These are phyloP conservation scores for Etheostoma nigrum DNA, from an alignment of 2,797 vertebrate species.

Conservation along the genomic window DNA sequence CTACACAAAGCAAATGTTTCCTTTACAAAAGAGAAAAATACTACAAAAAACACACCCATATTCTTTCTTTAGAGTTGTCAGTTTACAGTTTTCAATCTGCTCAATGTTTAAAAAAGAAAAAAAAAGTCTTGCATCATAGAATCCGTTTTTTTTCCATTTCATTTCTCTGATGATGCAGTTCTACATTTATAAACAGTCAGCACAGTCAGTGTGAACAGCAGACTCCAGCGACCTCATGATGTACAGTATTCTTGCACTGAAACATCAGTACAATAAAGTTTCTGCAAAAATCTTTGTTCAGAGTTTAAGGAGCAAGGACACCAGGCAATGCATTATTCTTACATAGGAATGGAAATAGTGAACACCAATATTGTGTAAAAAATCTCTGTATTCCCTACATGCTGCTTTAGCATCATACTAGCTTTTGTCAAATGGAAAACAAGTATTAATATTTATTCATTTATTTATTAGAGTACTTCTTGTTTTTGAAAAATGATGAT, in stretches of 20 bases:
- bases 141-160: background rate
- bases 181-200: conserved; percentile 8
- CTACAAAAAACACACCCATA: background rate
- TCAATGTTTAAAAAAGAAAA: background rate
- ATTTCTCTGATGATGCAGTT: conserved; percentile 8
- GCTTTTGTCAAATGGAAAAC: too few species aligned
- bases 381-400: background rate
- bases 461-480: background rate
- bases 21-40: background rate
- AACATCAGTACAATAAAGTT: background rate
- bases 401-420: too few species aligned
- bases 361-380: background rate
- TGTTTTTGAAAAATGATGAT: background rate
- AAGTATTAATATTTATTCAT: too few species aligned
- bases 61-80: background rate
- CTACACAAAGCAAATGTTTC: background rate
- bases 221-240: background rate
- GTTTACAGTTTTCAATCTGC: background rate
- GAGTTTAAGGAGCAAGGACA: background rate
- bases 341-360: background rate
- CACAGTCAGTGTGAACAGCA: conserved; percentile 24
- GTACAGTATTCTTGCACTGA: background rate
- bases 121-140: background rate
- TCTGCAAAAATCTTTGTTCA: background rate
- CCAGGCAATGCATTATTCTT: too few species aligned